These are phyloP conservation scores for Nasonovia ribisnigri DNA, from an alignment of 2,888 invertebrate species.

Conservation along the genomic window DNA sequence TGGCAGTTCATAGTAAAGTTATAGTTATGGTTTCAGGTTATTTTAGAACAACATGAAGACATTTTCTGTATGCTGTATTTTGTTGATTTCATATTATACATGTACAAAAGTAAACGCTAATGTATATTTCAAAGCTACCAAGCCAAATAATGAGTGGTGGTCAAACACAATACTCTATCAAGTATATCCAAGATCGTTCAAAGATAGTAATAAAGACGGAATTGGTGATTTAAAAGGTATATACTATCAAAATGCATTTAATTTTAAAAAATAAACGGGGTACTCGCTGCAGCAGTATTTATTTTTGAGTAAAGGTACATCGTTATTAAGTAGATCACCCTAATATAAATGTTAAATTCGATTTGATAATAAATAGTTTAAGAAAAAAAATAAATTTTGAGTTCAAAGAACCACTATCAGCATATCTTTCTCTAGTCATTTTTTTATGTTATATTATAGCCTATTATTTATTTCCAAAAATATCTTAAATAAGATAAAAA, in stretches of 20 bases:
- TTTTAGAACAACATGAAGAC: not conserved
- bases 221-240: slow-evolving; percentile 86
- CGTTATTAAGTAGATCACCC: too few relatives aligned
- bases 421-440: too few relatives aligned
- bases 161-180: slow-evolving; percentile 85
- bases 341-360: too few relatives aligned
- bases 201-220: slow-evolving; percentile 89
- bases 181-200: slow-evolving; percentile 87
- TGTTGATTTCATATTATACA: not conserved
- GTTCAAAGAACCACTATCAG: too few relatives aligned
- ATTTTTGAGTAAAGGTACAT: too few relatives aligned
- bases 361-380: too few relatives aligned
- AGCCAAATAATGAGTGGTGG: slow-evolving; percentile 80
- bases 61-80: not conserved
- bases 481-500: too few relatives aligned
- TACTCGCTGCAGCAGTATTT: too few relatives aligned
- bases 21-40: not conserved
- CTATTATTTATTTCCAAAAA: too few relatives aligned
- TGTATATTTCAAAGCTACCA: not conserved
- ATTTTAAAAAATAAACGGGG: not conserved
- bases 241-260: not conserved
- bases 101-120: not conserved
- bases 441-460: too few relatives aligned
- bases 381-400: too few relatives aligned
- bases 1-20: not conserved